A percentile compares a stretch with the other conserved stretches of the same genome.
phyloP scores from a whole-genome alignment of 2,888 invertebrate species.

The Drosophila recens region DNA sequence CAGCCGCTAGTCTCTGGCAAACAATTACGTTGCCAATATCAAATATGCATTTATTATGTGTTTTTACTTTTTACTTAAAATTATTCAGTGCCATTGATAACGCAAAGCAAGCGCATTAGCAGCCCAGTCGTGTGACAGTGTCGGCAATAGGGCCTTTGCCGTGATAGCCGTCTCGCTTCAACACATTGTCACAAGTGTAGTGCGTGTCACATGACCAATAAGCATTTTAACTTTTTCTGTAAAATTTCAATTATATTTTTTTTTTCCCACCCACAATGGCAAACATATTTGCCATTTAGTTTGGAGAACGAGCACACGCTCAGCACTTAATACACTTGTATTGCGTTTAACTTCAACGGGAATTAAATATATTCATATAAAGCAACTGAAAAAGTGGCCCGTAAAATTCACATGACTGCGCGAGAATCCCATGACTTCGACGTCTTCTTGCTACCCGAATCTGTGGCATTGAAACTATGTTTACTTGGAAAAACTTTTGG shows the following conservation, averaged over 20 bases:
- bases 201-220: constrained; percentile 80
- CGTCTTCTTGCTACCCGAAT: constrained; percentile 41
- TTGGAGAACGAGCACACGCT: neutral
- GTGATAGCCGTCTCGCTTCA: constrained; percentile 65
- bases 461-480: constrained; percentile 35
- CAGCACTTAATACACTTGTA: neutral
- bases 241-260: constrained; percentile 36
- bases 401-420: constrained; percentile 76
- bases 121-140: constrained; percentile 50
- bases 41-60: constrained; percentile 37
- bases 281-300: neutral
- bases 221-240: constrained; percentile 46
- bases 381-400: constrained; percentile 18
- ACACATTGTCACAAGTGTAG: constrained; percentile 61
- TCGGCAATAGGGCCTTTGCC: constrained; percentile 21
- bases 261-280: neutral
- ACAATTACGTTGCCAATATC: constrained; percentile 20
- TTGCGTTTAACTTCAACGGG: neutral
- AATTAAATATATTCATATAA: constrained; percentile 11
- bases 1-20: neutral
- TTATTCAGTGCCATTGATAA: constrained; percentile 60
- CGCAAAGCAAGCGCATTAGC: constrained; percentile 30
- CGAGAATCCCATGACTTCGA: constrained; percentile 76
- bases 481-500: constrained; percentile 3
- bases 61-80: constrained; percentile 47